Conservation (phyloP, 2,888 invertebrate species). For the Eulithis prunata region DNA sequence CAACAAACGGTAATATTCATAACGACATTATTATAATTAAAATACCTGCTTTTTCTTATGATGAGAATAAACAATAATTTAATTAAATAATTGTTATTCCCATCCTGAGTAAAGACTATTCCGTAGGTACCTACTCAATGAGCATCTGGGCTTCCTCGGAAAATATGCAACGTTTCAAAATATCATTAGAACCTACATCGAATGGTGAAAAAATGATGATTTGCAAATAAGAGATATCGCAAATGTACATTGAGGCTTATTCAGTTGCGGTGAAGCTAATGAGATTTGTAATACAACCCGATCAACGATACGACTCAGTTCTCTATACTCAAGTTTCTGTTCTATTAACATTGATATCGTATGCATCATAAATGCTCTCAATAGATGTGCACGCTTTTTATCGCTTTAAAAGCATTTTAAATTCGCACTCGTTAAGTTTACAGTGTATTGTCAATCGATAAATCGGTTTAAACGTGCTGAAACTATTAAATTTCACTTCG, state of each 20-base stretch:
- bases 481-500: slow-evolving; percentile 32
- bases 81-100: neutral
- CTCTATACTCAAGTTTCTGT: slow-evolving; percentile 48
- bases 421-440: neutral
- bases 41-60: neutral
- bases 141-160: too few relatives aligned
- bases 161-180: too few relatives aligned
- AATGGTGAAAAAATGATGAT: neutral
- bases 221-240: slow-evolving; percentile 6
- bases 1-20: neutral
- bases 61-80: neutral
- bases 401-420: neutral
- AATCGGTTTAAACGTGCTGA: slow-evolving; percentile 14
- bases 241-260: slow-evolving; percentile 11
- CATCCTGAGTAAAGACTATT: neutral
- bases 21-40: slow-evolving; percentile 4
- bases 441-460: slow-evolving; percentile 3
- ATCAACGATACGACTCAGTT: slow-evolving; percentile 40
- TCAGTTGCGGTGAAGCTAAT: slow-evolving; percentile 44
- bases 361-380: slow-evolving; percentile 25
- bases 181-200: neutral
- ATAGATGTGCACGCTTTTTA: neutral
- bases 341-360: slow-evolving; percentile 50
- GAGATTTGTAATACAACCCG: slow-evolving; percentile 51
- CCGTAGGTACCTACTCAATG: neutral